Conservation (phyloP, 2,797 vertebrate species). For the Phyllotis vaccarum region DNA sequence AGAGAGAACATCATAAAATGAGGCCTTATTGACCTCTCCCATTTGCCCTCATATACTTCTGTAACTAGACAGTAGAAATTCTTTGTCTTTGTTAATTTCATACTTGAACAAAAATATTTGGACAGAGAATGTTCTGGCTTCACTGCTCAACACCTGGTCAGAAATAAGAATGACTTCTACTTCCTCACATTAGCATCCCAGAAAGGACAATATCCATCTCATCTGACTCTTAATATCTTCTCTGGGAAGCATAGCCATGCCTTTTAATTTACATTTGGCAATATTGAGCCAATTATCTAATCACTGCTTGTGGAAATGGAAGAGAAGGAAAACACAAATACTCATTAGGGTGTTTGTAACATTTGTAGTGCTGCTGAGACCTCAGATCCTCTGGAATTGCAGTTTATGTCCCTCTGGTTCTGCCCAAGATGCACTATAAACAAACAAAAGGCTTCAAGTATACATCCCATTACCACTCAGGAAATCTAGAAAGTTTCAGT, state of each 20-base stretch:
- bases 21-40: no score
- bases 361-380: background rate
- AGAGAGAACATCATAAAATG: background rate
- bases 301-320: background rate
- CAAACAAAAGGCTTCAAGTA: background rate
- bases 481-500: background rate
- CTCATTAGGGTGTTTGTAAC: background rate
- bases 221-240: background rate
- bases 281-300: background rate
- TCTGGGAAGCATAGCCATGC: background rate
- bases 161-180: background rate
- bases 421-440: background rate
- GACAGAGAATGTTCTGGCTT: background rate
- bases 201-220: background rate
- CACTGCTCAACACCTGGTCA: background rate
- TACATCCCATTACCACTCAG: background rate
- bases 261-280: background rate
- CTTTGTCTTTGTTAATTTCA: background rate
- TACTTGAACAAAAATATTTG: slow-evolving; percentile 8
- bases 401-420: background rate
- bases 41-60: background rate
- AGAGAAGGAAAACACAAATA: slow-evolving; percentile 9
- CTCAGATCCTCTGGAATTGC: background rate
- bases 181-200: background rate
- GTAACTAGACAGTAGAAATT: background rate